Percentiles rank a stretch among this genome's conserved stretches.
These are phyloP conservation scores for Endotricha flammealis DNA, from an alignment of 2,888 invertebrate species.

Conservation along the genomic window DNA sequence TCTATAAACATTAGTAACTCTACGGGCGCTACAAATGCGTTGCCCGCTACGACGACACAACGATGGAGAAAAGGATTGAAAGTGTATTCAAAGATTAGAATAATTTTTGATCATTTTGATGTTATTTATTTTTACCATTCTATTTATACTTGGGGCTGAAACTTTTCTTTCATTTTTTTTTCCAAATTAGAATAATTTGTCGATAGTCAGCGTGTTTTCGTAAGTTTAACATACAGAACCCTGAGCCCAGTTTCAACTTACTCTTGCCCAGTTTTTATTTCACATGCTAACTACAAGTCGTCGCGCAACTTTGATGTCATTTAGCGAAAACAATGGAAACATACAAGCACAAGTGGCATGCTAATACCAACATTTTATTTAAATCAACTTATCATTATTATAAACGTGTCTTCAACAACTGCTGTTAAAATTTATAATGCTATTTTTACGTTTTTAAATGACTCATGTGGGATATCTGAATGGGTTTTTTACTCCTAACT, in stretches of 20 bases:
- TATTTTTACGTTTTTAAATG: conserved; percentile 69
- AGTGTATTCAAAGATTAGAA: no score
- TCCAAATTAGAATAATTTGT: no score
- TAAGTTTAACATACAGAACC: not conserved
- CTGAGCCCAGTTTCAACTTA: not conserved
- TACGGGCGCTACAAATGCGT: no score
- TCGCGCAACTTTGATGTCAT: conserved; percentile 75
- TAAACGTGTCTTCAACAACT: conserved; percentile 57
- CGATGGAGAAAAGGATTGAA: no score
- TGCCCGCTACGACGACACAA: no score
- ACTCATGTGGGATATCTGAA: conserved; percentile 60
- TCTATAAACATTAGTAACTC: no score
- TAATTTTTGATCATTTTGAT: no score
- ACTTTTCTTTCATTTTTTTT: no score
- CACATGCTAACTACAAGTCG: conserved; percentile 57
- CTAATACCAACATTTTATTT: conserved; percentile 67
- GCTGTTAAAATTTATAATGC: conserved; percentile 68
- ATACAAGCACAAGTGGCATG: conserved; percentile 55
- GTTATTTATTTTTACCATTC: no score
- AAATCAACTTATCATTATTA: conserved; percentile 74
- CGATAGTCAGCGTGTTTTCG: no score
- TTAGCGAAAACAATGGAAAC: conserved; percentile 77
- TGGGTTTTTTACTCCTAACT: conserved; percentile 49
- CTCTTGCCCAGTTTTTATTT: conserved; percentile 42
- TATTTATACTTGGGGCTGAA: no score